Conservation (phyloP, 2,113 vertebrate genomes). For the Cyprinodon tularosa region DNA sequence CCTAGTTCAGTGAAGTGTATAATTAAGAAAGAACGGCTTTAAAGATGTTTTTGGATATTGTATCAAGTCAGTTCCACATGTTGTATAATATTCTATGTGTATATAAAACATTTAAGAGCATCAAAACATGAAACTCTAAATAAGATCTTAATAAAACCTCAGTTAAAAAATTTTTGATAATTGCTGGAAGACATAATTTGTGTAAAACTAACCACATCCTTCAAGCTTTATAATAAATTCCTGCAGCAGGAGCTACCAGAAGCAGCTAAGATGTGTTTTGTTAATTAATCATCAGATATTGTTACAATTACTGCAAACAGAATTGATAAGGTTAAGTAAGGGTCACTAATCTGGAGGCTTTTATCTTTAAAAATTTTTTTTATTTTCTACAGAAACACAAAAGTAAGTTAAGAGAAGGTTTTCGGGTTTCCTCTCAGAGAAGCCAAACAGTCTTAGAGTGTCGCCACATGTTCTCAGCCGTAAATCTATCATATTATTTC, state of each 20-base stretch:
- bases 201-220: background rate
- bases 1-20: background rate
- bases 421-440: slow-evolving; percentile 46
- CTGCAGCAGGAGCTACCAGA: background rate
- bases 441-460: slow-evolving; percentile 38
- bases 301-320: background rate
- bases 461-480: slow-evolving; percentile 47
- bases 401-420: slow-evolving; percentile 27
- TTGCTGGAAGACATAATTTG: background rate
- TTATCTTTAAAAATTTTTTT: slow-evolving; percentile 30
- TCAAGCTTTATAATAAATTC: background rate
- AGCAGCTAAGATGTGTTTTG: slow-evolving; percentile 4
- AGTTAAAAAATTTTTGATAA: background rate
- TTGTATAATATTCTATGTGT: background rate
- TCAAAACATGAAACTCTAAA: background rate
- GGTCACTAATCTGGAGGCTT: slow-evolving; percentile 12
- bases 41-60: background rate
- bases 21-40: background rate
- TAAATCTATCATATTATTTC: slow-evolving; percentile 51
- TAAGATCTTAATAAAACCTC: background rate
- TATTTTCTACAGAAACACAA: slow-evolving; percentile 37
- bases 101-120: background rate
- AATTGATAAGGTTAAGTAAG: slow-evolving; percentile 3
- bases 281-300: slow-evolving; percentile 1
- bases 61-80: background rate